A percentile compares a stretch with the other conserved stretches of the same genome.
Evolutionary conservation across 2,113 vertebrate species (phyloP).

Genomic region (Myotis lucifugus): DNA sequence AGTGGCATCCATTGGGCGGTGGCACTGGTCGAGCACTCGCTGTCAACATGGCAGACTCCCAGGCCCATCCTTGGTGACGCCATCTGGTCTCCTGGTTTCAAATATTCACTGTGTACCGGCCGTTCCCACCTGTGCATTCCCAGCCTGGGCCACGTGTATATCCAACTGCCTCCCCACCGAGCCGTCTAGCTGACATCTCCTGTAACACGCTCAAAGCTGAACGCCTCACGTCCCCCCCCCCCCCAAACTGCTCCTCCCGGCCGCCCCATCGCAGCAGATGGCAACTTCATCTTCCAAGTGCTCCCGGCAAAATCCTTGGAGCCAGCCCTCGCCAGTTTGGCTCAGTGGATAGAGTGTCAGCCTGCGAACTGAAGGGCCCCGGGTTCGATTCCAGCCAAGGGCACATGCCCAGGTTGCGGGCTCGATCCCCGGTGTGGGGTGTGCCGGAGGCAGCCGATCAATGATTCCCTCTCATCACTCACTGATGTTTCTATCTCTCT

Average conservation of each 20-base stretch:
- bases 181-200: rapidly evolving
- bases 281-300: not conserved
- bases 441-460: too few relatives aligned
- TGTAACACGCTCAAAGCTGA: not conserved
- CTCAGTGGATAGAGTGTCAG: too few relatives aligned
- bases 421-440: too few relatives aligned
- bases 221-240: not conserved
- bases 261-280: not conserved
- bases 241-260: not conserved
- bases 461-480: too few relatives aligned
- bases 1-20: not conserved
- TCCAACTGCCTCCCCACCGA: not conserved
- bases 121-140: not conserved
- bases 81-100: not conserved
- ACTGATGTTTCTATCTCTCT: too few relatives aligned
- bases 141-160: not conserved
- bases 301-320: not conserved
- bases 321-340: too few relatives aligned
- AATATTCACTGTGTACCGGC: not conserved
- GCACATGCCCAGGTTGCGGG: too few relatives aligned
- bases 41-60: not conserved
- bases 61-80: not conserved
- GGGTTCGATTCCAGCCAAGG: too few relatives aligned
- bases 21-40: not conserved
- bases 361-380: too few relatives aligned